Base-by-base conservation (phyloP, 1,140 invertebrate species). In the Aphelenchoides avenae region DNA sequence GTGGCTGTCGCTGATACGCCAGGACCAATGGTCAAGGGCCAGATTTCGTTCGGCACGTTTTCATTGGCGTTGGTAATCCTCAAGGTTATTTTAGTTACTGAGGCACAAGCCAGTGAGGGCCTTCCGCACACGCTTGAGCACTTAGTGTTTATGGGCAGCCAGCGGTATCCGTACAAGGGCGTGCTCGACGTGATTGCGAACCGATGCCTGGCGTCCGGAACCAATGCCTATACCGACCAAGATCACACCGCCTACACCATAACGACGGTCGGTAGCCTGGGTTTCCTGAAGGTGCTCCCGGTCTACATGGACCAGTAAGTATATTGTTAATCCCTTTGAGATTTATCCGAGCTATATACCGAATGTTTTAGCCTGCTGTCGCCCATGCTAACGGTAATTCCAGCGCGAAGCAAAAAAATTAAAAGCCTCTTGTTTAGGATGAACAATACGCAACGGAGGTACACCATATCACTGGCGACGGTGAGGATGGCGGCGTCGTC, bases 61-160 rank as follows among this genome's bases (percentile, higher is more conserved):
- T n/a, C n/a, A n/a, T n/a, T n/a, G n/a, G n/a, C n/a, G n/a, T n/a
- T n/a, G n/a, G n/a, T n/a, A n/a, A n/a, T n/a, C n/a, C n/a, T n/a
- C n/a, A n/a, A n/a, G n/a, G n/a, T n/a, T n/a, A n/a, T n/a, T n/a
- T n/a, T n/a, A n/a, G n/a, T n/a, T n/a, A n/a, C n/a, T n/a, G n/a
- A n/a, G n/a, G n/a, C n/a, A n/a, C n/a, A n/a, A n/a, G n/a, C n/a
- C n/a, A n/a, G n/a, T n/a, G n/a, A n/a, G n/a, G n/a, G n/a, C n/a
- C 75, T 93, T 34, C 89, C 89, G 0, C 89, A 93, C 73, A 92
- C 89, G 11, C 79, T 93, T 76, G 89, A 93, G 73, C 90, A 94
- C 80, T 81, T 93, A 5, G 84, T 93, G 18, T 93, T 93, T 78
- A 80, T 93, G 71, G 90, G 90, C 1, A 90, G 88, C 73, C 85